Evolutionary conservation across 1,140 invertebrate species (phyloP).

Genomic region (Zaprionus lachaisei): DNA sequence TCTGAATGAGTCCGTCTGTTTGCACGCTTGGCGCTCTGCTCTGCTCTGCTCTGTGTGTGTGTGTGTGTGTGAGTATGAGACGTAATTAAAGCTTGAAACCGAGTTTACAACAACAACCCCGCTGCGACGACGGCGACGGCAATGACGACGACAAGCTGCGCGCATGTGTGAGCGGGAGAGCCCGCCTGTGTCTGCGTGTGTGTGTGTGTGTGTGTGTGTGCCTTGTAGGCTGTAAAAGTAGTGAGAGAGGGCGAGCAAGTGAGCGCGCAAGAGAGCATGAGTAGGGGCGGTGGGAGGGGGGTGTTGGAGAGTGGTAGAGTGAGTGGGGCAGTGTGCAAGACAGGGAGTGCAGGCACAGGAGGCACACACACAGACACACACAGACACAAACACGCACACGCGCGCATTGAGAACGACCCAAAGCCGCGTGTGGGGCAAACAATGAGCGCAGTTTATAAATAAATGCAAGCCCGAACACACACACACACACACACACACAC

Average conservation of each 20-base stretch:
- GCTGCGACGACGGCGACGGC: slow-evolving; percentile 20
- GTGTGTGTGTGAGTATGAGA: slow-evolving; percentile 47
- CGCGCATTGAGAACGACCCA: slow-evolving; percentile 26
- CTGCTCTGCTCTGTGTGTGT: slow-evolving; percentile 9
- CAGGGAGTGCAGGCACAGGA: slow-evolving; percentile 27
- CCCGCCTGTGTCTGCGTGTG: background rate
- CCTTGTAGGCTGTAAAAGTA: slow-evolving; percentile 19
- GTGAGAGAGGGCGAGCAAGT: slow-evolving; percentile 31
- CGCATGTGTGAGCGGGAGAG: slow-evolving; percentile 58
- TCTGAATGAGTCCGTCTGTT: slow-evolving; percentile 74
- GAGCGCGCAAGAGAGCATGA: slow-evolving; percentile 8
- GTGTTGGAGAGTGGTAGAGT: background rate
- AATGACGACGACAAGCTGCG: slow-evolving; percentile 21
- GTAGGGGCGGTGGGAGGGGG: background rate
- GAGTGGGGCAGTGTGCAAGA: background rate
- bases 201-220: background rate
- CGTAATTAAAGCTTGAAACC: slow-evolving; percentile 83
- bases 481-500: slow-evolving; percentile 26
- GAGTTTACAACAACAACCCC: slow-evolving; percentile 81
- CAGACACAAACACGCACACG: slow-evolving; percentile 18
- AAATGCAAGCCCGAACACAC: slow-evolving; percentile 55
- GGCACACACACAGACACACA: slow-evolving; percentile 26
- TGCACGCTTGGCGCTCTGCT: slow-evolving; percentile 38
- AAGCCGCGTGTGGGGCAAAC: slow-evolving; percentile 60
- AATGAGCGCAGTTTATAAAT: slow-evolving; percentile 79